Base-by-base conservation (phyloP, 2,888 invertebrate genomes). In the Aphodius granarius region DNA sequence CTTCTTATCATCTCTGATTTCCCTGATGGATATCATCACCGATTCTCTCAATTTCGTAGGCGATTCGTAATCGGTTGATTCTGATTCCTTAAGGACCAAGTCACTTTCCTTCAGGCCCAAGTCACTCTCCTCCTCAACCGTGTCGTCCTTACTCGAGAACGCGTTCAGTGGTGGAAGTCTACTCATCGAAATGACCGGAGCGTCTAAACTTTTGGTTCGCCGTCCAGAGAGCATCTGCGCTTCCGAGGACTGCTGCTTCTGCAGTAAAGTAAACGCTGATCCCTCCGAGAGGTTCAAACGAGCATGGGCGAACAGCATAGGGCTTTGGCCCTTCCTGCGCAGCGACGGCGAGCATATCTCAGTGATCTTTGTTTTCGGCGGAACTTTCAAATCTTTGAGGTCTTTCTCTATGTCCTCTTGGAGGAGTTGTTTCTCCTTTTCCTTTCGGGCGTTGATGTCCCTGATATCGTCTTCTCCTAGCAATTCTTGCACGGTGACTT, bases 91-190 rank as follows among this genome's bases (percentile, higher is more conserved):
- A 73, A 89, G 84, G 9, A 89, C 65, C 5, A 75, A 21, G 68
- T 77, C 73, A 62, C 71, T 75, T 73, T 74, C n/a, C 72, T 65
- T 65, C 17, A 65, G 5, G 22, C 72, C 64, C 19, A 75, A 92
- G 79, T 94, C 94, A n/a, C n/a, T n/a, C 76, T 91, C 91, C 81
- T 92, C 91, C 80, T 93, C 95, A 0, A 96, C 92, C 0, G 96
- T 96, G 84, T 96, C 96, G 84, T 96, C 96, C 87, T 95, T 95
- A 20, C 95, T 95, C 1, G 95, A 96, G 85, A 95, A 95, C 0
- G 95, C 94, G 86, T 95, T 94, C 86, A 94, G 92, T 5, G 95
- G 93, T 16, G 95, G 95, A 65, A 96, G 86, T 82, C 93, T 90
- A 85, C 93, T 94, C 23, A 95, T 87, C 18, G 95, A 93, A 82